Conservation (phyloP, 2,888 invertebrate species). For the Idaea aversata region DNA sequence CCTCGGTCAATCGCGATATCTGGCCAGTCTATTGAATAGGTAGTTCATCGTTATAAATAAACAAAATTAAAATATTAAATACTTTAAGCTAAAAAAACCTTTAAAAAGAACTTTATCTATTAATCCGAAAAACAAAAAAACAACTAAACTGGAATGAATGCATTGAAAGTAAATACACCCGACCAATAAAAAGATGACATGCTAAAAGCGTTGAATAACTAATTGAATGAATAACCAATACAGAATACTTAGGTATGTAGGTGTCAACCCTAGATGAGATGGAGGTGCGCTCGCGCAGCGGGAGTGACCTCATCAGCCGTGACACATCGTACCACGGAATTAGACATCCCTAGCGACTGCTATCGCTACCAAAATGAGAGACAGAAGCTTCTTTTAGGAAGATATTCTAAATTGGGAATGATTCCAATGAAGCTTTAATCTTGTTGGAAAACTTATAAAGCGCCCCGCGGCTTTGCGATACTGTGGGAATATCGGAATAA, state of each 20-base stretch:
- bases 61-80: too few species aligned
- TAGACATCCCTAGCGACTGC: not conserved
- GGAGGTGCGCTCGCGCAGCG: constrained; percentile 25
- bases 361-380: not conserved
- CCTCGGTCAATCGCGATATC: too few species aligned
- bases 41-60: too few species aligned
- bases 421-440: not conserved
- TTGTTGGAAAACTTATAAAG: not conserved
- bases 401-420: not conserved
- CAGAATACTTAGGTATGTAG: not conserved
- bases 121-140: too few species aligned
- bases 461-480: too few species aligned
- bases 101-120: too few species aligned
- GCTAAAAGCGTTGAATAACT: not conserved
- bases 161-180: too few species aligned
- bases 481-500: too few species aligned
- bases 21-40: too few species aligned
- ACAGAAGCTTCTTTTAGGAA: not conserved
- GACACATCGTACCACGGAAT: constrained; percentile 31
- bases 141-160: too few species aligned
- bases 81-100: too few species aligned
- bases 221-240: not conserved
- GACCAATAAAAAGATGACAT: not conserved
- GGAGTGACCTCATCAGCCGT: constrained; percentile 43
- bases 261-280: constrained; percentile 21